These are phyloP conservation scores for Hylaea fasciaria DNA, from an alignment of 2,888 invertebrate species.

Conservation along the genomic window DNA sequence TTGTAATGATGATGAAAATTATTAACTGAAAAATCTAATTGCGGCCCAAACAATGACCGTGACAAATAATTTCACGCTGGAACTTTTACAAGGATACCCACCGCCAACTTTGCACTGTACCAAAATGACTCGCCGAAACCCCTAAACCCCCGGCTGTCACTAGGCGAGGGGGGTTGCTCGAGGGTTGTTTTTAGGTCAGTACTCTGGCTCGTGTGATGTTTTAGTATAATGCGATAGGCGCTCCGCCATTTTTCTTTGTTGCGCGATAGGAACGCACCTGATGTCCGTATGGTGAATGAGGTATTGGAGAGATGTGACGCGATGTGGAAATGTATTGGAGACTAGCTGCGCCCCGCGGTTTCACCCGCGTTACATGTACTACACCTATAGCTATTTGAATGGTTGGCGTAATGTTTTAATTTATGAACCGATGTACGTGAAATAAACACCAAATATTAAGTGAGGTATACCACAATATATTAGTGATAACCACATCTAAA, in stretches of 20 bases:
- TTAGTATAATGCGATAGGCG: slow-evolving; percentile 30
- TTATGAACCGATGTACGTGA: no score
- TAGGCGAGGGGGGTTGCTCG: slow-evolving; percentile 37
- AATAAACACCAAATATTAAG: no score
- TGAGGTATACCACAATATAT: no score
- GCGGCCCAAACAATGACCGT: background rate
- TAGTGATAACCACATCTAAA: no score
- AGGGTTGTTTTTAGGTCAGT: slow-evolving; percentile 61
- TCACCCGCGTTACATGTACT: no score
- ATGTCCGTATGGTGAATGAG: slow-evolving; percentile 9
- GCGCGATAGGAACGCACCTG: slow-evolving; percentile 18
- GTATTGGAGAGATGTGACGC: slow-evolving; percentile 13
- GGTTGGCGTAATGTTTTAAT: no score
- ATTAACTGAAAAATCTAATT: no score
- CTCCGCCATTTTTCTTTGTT: slow-evolving; percentile 25
- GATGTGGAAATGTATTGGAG: slow-evolving; percentile 1
- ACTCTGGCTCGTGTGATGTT: slow-evolving; percentile 44
- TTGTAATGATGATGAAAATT: no score
- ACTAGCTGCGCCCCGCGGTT: no score
- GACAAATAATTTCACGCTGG: background rate
- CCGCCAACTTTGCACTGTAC: slow-evolving; percentile 35
- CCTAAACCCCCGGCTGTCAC: slow-evolving; percentile 45
- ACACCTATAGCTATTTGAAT: no score
- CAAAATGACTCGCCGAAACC: slow-evolving; percentile 39
- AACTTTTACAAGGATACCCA: slow-evolving; percentile 16